These are phyloP conservation scores for Puma concolor DNA, from an alignment of 2,113 vertebrate genomes.

Conservation along the genomic window DNA sequence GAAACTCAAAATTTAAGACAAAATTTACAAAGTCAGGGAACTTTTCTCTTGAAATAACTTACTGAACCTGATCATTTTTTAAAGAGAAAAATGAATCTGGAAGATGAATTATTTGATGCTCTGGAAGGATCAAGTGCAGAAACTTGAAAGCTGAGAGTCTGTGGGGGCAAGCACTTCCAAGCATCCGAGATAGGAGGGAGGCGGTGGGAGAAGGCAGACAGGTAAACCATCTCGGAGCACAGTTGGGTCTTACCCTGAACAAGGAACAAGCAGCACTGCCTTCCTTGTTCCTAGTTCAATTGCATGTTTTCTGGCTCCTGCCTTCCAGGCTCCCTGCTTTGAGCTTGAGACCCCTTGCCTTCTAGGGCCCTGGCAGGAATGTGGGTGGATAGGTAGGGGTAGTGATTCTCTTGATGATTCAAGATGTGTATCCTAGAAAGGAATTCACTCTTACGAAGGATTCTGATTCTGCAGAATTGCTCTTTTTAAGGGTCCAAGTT, in stretches of 20 bases:
- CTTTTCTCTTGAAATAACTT: slow-evolving; percentile 67
- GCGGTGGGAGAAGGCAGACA: too few species aligned
- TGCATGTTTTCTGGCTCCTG: background rate
- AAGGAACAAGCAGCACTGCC: accelerated
- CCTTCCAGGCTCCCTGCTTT: background rate
- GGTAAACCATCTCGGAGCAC: accelerated
- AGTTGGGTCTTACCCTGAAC: background rate
- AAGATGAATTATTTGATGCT: slow-evolving; percentile 38
- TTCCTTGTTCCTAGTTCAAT: background rate
- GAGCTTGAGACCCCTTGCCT: background rate
- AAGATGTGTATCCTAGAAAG: background rate
- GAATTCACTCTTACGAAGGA: background rate
- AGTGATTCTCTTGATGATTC: background rate
- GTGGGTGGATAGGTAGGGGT: background rate
- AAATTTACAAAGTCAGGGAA: slow-evolving; percentile 59
- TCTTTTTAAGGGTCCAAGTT: background rate
- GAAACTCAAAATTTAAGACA: slow-evolving; percentile 67
- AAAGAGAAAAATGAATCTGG: slow-evolving; percentile 47
- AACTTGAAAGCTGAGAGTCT: background rate
- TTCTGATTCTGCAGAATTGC: background rate
- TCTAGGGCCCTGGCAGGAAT: background rate
- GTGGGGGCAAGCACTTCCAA: background rate
- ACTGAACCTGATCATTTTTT: slow-evolving; percentile 50
- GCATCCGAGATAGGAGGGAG: background rate
- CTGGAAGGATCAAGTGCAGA: background rate